A percentile compares a stretch with the other conserved stretches of the same genome.
These are phyloP conservation scores for Tetramorium parvispinum DNA, from an alignment of 1,140 invertebrate genomes.

Conservation along the genomic window DNA sequence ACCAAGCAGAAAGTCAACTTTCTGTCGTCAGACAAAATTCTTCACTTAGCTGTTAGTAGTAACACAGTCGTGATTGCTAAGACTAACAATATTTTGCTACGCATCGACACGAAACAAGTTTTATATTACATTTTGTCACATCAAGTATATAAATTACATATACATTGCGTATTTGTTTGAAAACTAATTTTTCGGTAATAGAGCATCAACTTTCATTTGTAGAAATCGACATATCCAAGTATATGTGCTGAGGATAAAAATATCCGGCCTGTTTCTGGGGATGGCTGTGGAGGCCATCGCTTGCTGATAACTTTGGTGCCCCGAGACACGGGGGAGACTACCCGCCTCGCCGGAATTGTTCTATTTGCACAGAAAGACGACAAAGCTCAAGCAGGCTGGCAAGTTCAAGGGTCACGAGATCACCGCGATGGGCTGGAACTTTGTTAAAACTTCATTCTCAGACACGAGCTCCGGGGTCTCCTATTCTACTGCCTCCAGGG, in stretches of 20 bases:
- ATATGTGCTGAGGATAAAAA: constrained; percentile 87
- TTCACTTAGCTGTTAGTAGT: constrained; percentile 92
- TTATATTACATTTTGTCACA: not conserved
- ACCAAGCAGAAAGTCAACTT: constrained; percentile 92
- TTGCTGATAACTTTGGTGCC: constrained; percentile 91
- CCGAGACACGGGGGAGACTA: constrained; percentile 88
- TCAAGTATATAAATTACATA: not conserved
- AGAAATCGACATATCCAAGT: constrained; percentile 89
- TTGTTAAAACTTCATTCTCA: constrained; percentile 87
- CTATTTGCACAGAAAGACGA: constrained; percentile 90
- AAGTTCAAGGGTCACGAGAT: constrained; percentile 94
- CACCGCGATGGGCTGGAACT: constrained; percentile 96
- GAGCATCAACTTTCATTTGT: constrained; percentile 67
- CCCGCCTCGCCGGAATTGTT: constrained; percentile 90
- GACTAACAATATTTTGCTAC: constrained; percentile 92
- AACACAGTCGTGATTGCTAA: constrained; percentile 94
- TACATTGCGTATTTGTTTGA: not conserved
- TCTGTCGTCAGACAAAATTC: constrained; percentile 91
- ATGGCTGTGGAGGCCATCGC: constrained; percentile 95
- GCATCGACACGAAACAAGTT: constrained; percentile 91
- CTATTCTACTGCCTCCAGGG: constrained; percentile 95
- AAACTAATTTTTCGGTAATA: not conserved
- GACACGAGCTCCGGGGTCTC: constrained; percentile 90
- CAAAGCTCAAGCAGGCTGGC: constrained; percentile 88
- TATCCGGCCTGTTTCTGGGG: constrained; percentile 92